Base-by-base conservation (phyloP, 92 coral and sea anemone genomes). In the Parazoanthus darwini region DNA sequence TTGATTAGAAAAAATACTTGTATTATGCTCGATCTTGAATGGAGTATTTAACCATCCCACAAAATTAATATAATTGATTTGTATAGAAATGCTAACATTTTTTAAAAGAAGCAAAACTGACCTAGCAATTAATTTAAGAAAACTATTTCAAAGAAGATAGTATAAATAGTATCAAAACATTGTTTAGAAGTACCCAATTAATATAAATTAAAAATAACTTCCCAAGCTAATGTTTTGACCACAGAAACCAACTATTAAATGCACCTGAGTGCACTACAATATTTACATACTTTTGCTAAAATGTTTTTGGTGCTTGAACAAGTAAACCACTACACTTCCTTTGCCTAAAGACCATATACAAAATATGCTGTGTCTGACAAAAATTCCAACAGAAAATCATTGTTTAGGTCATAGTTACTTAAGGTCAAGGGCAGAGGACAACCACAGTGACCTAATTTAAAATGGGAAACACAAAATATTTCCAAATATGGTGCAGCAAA, bases 371-470 rank as follows among this genome's bases (percentile, higher is more conserved):
- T 54, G 18, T 54, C 59, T 54, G 18, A 54, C 20, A 54, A 54
- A 2, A 54, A 54, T 54, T 54, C 59, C 20, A 54, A 54, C 59
- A 54, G 59, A 54, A 29, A 54, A 63, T 20, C 70, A 20, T 6
- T 63, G 70, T 26, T 26, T 5, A 23, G 14, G n/a, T 63, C 25
- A 63, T 63, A 54, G 8, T 63, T 63, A 63, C 70, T 63, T 18
- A 77, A 44, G 81, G 58, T 77, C 81, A 77, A 43, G 36, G 56
- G 22, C 59, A 43, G 25, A 77, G 80, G 16, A 3, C 80, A 77
- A 54, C 59, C 18, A 11, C 59, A 54, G 18, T 54, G 59, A 54
- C 59, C 20, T 54, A 54, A 13, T 54, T 54, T 13, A 54, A 54
- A 54, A 54, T 54, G 25, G 18, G 81, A 1, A 63, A 42, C 44